These are phyloP conservation scores for Triops cancriformis DNA, from an alignment of 1,140 invertebrate species.

Conservation along the genomic window DNA sequence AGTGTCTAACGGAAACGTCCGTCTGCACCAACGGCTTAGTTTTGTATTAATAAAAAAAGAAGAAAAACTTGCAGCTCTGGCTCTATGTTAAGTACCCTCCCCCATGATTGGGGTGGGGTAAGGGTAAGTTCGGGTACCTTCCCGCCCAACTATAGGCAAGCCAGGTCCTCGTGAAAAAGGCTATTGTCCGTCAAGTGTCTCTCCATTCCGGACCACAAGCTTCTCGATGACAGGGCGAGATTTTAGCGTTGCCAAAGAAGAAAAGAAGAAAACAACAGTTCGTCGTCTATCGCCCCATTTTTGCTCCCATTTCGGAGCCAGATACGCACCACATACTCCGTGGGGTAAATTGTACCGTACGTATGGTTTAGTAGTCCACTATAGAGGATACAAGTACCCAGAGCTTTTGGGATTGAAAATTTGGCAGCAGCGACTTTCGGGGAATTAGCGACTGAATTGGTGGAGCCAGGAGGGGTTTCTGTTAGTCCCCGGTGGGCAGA, in stretches of 20 bases:
- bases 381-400: no score
- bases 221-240: constrained; percentile 7
- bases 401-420: no score
- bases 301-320: no score
- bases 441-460: not conserved
- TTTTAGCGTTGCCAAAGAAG: not conserved
- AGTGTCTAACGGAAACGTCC: not conserved
- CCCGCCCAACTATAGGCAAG: not conserved
- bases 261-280: not conserved
- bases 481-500: not conserved
- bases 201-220: constrained; percentile 12
- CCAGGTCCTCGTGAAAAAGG: not conserved
- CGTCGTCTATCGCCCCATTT: not conserved
- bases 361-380: no score
- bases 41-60: constrained; percentile 3
- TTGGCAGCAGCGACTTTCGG: no score
- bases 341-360: no score
- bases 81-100: not conserved
- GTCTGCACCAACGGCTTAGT: not conserved
- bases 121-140: not conserved
- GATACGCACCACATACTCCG: no score
- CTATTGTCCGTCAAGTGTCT: constrained; percentile 10
- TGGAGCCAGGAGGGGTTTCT: not conserved
- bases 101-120: not conserved
- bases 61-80: not conserved